Conservation (phyloP, 2,113 vertebrate genomes). For the Corydoras sp. region DNA sequence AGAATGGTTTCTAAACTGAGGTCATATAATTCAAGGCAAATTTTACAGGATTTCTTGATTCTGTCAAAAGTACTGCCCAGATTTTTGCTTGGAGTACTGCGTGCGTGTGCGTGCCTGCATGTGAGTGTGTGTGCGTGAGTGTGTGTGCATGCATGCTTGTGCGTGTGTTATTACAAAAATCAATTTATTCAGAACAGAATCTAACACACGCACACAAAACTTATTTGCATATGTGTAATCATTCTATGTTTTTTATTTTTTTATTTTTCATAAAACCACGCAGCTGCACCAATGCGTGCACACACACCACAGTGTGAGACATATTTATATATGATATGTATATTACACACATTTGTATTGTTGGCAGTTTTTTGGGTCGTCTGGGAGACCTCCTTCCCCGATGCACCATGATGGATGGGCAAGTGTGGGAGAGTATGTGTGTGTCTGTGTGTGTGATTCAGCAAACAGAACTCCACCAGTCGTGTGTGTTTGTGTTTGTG, state of each 20-base stretch:
- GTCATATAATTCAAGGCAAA: no score
- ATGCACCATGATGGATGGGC: constrained; percentile 92
- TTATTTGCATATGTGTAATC: constrained; percentile 68
- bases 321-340: constrained; percentile 83
- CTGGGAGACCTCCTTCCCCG: constrained; percentile 89
- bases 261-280: constrained; percentile 40
- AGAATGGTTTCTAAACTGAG: no score
- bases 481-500: constrained; percentile 2
- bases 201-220: constrained; percentile 50
- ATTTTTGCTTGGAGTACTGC: no score
- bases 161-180: constrained; percentile 55
- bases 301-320: constrained; percentile 55
- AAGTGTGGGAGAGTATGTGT: constrained; percentile 27
- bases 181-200: constrained; percentile 53
- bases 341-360: constrained; percentile 99
- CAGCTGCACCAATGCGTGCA: constrained; percentile 37
- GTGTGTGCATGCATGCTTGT: neutral
- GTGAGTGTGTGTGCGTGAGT: constrained; percentile 22
- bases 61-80: no score
- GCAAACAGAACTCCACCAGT: constrained; percentile 24
- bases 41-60: no score
- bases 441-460: constrained; percentile 8
- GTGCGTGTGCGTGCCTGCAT: neutral
- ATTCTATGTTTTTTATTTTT: constrained; percentile 66
- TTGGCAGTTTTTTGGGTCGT: constrained; percentile 82